phyloP scores from a whole-genome alignment of 2,113 vertebrate species.

The Callopanchax toddi region DNA sequence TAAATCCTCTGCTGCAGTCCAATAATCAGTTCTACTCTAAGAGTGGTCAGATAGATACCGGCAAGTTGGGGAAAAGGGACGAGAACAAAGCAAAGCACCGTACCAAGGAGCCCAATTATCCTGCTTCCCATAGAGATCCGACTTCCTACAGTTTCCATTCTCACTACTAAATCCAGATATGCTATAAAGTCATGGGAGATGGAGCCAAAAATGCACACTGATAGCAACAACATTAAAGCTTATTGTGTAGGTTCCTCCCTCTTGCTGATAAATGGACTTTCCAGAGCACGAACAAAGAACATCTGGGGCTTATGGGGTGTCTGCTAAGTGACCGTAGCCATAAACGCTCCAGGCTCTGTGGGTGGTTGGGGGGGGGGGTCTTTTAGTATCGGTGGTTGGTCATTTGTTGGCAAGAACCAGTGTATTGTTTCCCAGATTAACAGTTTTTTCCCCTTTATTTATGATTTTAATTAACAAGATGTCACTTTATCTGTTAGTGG shows the following conservation, averaged over 20 bases:
- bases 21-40: conserved; percentile 39
- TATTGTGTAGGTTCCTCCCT: background rate
- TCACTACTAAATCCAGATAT: conserved; percentile 34
- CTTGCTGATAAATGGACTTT: background rate
- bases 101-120: conserved; percentile 44
- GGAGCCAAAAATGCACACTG: conserved; percentile 2
- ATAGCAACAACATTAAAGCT: background rate
- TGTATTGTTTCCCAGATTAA: no score
- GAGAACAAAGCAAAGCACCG: conserved; percentile 6
- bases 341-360: background rate
- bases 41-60: conserved; percentile 30
- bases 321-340: background rate
- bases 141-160: conserved; percentile 40
- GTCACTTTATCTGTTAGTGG: background rate
- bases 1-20: conserved; percentile 45
- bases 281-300: background rate
- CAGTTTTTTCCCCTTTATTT: no score
- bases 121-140: conserved; percentile 38
- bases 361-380: background rate
- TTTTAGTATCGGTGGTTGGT: background rate
- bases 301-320: background rate
- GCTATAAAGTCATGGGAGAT: conserved; percentile 1
- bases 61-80: conserved; percentile 10
- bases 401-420: no score
- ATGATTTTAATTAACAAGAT: background rate